phyloP scores from a whole-genome alignment of 2,888 invertebrate genomes.

The Ectemnius continuus region DNA sequence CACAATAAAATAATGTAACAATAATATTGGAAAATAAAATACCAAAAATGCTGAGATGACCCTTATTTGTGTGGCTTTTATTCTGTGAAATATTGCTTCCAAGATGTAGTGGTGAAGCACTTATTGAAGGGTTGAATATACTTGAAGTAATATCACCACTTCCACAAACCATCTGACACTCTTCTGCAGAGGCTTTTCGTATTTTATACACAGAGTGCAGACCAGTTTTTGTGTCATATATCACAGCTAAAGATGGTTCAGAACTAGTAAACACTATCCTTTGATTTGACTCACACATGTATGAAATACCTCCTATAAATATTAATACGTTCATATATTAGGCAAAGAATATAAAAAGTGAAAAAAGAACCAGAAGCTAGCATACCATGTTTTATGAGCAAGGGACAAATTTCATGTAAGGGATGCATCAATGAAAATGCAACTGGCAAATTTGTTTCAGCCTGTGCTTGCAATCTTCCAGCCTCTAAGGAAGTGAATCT shows the following conservation, averaged over 20 bases:
- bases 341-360: neutral
- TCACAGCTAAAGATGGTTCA: conserved; percentile 88
- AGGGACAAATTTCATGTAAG: conserved; percentile 92
- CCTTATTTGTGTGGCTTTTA: conserved; percentile 66
- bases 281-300: conserved; percentile 79
- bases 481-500: conserved; percentile 69
- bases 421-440: conserved; percentile 94
- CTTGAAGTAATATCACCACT: conserved; percentile 76
- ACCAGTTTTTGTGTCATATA: conserved; percentile 88
- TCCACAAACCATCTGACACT: conserved; percentile 82
- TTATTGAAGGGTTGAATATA: conserved; percentile 66
- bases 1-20: neutral
- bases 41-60: conserved; percentile 71
- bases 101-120: conserved; percentile 64
- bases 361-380: neutral
- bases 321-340: neutral
- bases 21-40: neutral
- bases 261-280: conserved; percentile 88
- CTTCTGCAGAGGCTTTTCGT: conserved; percentile 86
- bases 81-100: conserved; percentile 64
- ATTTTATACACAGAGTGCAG: conserved; percentile 91
- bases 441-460: conserved; percentile 81
- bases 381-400: conserved; percentile 85
- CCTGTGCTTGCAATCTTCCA: conserved; percentile 65
- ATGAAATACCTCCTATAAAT: conserved; percentile 70